Percentiles rank a stretch among this genome's conserved stretches.
Evolutionary conservation across 2,797 vertebrate genomes (phyloP).

Genomic region (Lagodon rhomboides): DNA sequence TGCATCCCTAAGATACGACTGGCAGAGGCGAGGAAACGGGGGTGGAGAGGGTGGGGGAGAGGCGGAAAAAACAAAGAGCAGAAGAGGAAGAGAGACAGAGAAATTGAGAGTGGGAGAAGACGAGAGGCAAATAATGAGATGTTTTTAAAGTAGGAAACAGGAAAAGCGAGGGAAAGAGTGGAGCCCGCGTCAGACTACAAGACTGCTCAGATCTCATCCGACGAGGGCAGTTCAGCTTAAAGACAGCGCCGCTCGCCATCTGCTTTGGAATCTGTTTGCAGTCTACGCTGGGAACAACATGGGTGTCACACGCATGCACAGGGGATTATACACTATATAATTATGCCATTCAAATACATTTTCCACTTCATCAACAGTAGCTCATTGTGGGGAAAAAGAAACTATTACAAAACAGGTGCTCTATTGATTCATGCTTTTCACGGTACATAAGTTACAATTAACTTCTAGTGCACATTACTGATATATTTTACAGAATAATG

Average conservation of each 20-base stretch:
- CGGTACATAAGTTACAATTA: constrained; percentile 2
- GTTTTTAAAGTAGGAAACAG: constrained; percentile 25
- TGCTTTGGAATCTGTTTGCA: constrained; percentile 57
- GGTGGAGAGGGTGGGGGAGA: background rate
- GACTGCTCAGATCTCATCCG: constrained; percentile 38
- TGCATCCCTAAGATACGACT: constrained; percentile 66
- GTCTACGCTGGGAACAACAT: constrained; percentile 47
- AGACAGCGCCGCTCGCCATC: constrained; percentile 52
- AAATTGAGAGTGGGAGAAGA: constrained; percentile 22
- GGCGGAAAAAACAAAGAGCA: constrained; percentile 13
- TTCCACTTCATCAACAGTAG: constrained; percentile 44
- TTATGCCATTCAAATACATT: constrained; percentile 50
- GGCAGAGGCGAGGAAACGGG: constrained; percentile 22
- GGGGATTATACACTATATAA: constrained; percentile 29
- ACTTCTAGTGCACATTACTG: background rate
- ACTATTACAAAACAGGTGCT: constrained; percentile 8
- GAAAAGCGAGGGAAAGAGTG: constrained; percentile 13
- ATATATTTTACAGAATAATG: background rate
- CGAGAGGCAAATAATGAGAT: constrained; percentile 15
- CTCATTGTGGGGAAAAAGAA: constrained; percentile 3
- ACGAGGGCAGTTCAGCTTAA: constrained; percentile 48
- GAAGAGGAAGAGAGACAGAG: constrained; percentile 16
- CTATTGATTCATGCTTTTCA: constrained; percentile 21
- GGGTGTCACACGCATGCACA: constrained; percentile 36
- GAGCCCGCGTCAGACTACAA: constrained; percentile 11